Percentiles rank a stretch among this genome's conserved stretches.
phyloP scores from a whole-genome alignment of 2,888 invertebrate genomes.

The Lysandra bellargus region DNA sequence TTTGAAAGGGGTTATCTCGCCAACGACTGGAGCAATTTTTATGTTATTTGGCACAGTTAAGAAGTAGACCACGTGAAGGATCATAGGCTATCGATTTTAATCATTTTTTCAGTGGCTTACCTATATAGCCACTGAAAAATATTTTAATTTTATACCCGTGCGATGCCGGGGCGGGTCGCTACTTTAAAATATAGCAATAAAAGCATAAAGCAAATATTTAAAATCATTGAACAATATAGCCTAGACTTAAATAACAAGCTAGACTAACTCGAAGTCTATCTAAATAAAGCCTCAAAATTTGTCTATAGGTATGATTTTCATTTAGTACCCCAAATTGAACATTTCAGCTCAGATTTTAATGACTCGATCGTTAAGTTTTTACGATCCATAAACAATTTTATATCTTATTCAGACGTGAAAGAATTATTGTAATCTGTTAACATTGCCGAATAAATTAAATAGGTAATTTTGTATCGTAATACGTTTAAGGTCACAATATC shows the following conservation, averaged over 20 bases:
- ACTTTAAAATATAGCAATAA: no score
- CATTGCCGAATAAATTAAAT: not conserved
- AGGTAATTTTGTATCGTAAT: not conserved
- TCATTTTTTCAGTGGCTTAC: no score
- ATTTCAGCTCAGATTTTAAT: not conserved
- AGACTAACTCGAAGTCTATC: not conserved
- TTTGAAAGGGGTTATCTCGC: no score
- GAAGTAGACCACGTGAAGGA: no score
- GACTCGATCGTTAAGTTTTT: not conserved
- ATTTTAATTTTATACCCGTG: no score
- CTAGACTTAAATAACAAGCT: not conserved
- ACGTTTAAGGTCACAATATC: no score
- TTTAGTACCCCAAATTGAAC: not conserved
- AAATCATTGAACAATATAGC: not conserved
- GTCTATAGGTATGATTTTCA: not conserved
- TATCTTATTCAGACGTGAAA: not conserved
- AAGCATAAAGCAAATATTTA: no score
- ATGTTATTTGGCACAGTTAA: no score
- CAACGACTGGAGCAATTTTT: no score
- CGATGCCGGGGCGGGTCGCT: no score
- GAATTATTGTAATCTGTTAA: slow-evolving; percentile 5
- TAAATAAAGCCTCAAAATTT: not conserved
- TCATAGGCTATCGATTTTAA: no score
- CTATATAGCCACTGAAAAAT: no score
- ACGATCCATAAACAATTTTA: slow-evolving; percentile 7